phyloP scores from a whole-genome alignment of 2,113 vertebrate genomes.

The Crotalus tigris region DNA sequence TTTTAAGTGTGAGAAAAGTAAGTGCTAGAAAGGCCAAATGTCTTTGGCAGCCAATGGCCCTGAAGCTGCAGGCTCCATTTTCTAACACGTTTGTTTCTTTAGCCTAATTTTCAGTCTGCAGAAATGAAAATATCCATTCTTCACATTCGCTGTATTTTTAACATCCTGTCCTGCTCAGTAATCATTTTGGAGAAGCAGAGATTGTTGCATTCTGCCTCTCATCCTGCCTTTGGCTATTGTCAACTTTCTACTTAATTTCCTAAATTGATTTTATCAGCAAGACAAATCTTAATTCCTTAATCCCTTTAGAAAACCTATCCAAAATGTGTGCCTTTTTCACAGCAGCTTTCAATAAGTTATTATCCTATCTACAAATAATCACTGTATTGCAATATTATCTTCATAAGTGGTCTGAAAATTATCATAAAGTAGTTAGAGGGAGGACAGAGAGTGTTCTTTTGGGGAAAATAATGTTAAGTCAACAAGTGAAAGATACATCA shows the following conservation, averaged over 20 bases:
- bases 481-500: not conserved
- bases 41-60: not conserved
- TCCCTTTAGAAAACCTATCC: not conserved
- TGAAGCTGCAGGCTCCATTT: not conserved
- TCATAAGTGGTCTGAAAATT: not conserved
- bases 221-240: not conserved
- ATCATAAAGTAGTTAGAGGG: not conserved
- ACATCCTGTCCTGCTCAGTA: not conserved
- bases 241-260: not conserved
- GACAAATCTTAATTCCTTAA: not conserved
- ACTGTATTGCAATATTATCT: not conserved
- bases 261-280: not conserved
- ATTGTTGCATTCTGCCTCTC: not conserved
- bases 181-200: not conserved
- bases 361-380: not conserved
- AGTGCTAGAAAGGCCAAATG: not conserved
- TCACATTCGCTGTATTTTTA: not conserved
- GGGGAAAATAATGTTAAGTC: not conserved
- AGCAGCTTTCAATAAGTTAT: not conserved
- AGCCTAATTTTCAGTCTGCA: not conserved
- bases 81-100: not conserved
- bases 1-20: not conserved
- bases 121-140: not conserved
- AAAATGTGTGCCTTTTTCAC: not conserved
- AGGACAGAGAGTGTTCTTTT: not conserved